Percentiles rank a stretch among this genome's conserved stretches.
Conservation (phyloP, 2,888 invertebrate genomes). For the Congeria kusceri region DNA sequence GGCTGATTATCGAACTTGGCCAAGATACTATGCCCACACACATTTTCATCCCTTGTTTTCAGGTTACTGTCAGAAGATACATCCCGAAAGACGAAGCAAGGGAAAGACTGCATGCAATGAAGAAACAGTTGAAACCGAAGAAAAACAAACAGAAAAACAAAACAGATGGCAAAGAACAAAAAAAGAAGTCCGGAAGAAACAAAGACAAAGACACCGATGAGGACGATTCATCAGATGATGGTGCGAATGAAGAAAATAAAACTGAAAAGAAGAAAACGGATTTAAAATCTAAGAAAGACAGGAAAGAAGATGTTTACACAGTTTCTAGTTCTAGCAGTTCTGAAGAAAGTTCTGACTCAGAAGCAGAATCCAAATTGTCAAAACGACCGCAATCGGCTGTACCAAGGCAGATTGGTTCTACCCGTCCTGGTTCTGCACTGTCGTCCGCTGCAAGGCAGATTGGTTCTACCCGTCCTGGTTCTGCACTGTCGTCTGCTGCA, state of each 20-base stretch:
- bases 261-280: slow-evolving; percentile 20
- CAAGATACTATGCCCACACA: too few species aligned
- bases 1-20: too few species aligned
- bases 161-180: slow-evolving; percentile 26
- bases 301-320: neutral
- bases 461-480: too few species aligned
- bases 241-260: neutral
- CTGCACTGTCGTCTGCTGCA: too few species aligned
- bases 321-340: slow-evolving; percentile 4
- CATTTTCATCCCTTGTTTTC: too few species aligned
- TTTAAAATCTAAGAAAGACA: neutral
- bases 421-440: too few species aligned
- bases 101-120: slow-evolving; percentile 67
- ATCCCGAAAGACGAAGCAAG: slow-evolving; percentile 70
- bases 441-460: too few species aligned
- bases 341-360: slow-evolving; percentile 7
- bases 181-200: slow-evolving; percentile 10
- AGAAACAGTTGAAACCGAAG: slow-evolving; percentile 62
- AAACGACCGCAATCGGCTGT: slow-evolving; percentile 22
- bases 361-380: too few species aligned
- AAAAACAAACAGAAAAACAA: slow-evolving; percentile 50
- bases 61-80: slow-evolving; percentile 76
- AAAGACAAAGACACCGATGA: slow-evolving; percentile 22
- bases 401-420: neutral
- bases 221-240: neutral